Conservation (phyloP, 2,113 vertebrate genomes). For the Rhinoderma darwinii region DNA sequence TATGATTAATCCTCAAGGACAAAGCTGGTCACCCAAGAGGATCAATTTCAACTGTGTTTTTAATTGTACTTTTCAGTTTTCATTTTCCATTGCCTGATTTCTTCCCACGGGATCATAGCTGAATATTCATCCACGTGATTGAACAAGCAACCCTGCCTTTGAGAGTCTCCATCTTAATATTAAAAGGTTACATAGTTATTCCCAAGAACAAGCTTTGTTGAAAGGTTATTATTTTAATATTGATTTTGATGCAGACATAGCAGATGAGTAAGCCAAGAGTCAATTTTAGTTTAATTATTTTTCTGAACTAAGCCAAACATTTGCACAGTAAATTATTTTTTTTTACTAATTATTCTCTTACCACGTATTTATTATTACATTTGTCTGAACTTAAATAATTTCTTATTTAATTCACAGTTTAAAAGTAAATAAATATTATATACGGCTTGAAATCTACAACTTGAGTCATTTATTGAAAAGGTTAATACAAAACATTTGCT, state of each 20-base stretch:
- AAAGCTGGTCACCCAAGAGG: not conserved
- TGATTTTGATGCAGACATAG: conserved; percentile 27
- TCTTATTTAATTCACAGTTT: not conserved
- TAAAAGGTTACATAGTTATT: conserved; percentile 46
- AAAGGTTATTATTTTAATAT: conserved; percentile 41
- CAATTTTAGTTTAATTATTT: conserved; percentile 23
- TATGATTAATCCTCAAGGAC: conserved; percentile 36
- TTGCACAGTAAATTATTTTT: conserved; percentile 14
- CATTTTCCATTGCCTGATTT: conserved; percentile 1
- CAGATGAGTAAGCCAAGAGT: not conserved
- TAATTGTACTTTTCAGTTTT: conserved; percentile 32
- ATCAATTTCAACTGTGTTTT: not conserved
- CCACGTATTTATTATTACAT: not conserved
- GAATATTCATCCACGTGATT: not conserved
- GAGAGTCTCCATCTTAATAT: conserved; percentile 5
- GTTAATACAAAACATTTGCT: too few species aligned
- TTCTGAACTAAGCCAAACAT: conserved; percentile 28
- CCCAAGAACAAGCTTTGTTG: conserved; percentile 6
- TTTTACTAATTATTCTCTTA: not conserved
- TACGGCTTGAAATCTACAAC: too few species aligned
- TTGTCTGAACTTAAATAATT: not conserved
- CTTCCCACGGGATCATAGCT: conserved; percentile 10
- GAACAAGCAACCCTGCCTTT: conserved; percentile 24
- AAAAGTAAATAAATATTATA: too few species aligned
- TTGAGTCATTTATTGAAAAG: too few species aligned